Percentiles rank a stretch among this genome's conserved stretches.
These are phyloP conservation scores for Paracentrotus lividus DNA, from an alignment of 53 echinoderm and acorn worm species.

Conservation along the genomic window DNA sequence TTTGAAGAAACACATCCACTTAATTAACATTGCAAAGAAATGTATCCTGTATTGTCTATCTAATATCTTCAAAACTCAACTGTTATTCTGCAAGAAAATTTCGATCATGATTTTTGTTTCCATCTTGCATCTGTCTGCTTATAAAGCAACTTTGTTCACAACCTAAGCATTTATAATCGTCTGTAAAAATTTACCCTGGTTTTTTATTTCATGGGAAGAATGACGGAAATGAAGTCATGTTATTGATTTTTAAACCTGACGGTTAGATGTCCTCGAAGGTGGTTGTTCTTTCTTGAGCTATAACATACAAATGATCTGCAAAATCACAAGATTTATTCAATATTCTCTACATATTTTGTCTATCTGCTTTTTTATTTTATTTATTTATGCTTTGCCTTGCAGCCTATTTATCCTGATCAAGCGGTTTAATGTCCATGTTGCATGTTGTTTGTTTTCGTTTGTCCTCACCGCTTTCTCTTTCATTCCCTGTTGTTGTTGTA, in stretches of 20 bases:
- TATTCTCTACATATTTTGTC: not conserved
- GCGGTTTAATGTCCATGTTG: slow-evolving; percentile 5
- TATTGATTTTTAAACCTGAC: not conserved
- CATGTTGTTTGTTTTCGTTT: slow-evolving; percentile 28
- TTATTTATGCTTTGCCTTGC: slow-evolving; percentile 37
- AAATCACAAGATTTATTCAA: not conserved
- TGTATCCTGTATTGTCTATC: not conserved
- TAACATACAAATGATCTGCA: not conserved
- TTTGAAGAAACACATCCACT: not conserved
- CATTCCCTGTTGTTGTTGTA: slow-evolving; percentile 8
- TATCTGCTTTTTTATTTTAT: slow-evolving; percentile 15
- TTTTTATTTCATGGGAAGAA: too few relatives aligned
- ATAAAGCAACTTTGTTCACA: not conserved
- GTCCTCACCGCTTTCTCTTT: slow-evolving; percentile 6
- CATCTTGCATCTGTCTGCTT: not conserved
- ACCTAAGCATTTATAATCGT: not conserved
- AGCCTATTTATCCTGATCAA: not conserved
- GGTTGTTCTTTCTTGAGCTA: not conserved
- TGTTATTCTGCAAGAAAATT: not conserved
- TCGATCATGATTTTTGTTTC: not conserved
- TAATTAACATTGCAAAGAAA: not conserved
- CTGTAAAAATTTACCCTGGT: not conserved
- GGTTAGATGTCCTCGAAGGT: not conserved
- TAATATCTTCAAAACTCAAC: not conserved
- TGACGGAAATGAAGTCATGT: too few relatives aligned